Evolutionary conservation across 2,797 vertebrate species (phyloP).

Genomic region (Propithecus perrieri): DNA sequence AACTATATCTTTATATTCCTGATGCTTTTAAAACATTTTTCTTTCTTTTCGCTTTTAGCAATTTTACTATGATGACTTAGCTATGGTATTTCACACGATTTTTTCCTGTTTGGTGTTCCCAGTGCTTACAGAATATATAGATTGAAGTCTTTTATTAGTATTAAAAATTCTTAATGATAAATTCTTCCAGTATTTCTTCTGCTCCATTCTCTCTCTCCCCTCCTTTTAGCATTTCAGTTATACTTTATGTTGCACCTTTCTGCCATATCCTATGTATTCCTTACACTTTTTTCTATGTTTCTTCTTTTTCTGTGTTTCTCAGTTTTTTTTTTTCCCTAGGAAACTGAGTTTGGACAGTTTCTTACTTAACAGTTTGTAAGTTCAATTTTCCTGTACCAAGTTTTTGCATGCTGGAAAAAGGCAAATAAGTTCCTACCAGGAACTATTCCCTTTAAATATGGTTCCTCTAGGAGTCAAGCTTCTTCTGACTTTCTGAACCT

Average conservation of each 20-base stretch:
- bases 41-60: not conserved
- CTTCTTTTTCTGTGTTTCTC: not conserved
- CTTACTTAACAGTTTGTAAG: not conserved
- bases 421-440: not conserved
- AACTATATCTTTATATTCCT: not conserved
- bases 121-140: not conserved
- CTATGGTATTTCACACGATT: not conserved
- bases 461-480: not conserved
- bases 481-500: not conserved
- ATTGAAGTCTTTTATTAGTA: not conserved
- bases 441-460: not conserved
- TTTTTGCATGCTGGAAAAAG: not conserved
- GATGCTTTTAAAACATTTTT: not conserved
- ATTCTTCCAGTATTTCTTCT: not conserved
- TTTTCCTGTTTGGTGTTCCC: not conserved
- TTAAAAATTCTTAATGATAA: not conserved
- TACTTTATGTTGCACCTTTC: not conserved
- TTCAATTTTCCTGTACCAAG: not conserved
- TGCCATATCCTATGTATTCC: not conserved
- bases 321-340: not conserved
- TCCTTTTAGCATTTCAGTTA: not conserved
- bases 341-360: not conserved
- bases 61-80: not conserved
- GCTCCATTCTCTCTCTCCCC: not conserved
- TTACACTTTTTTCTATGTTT: not conserved